Conservation (phyloP, 1,140 invertebrate genomes). For the Drosophila rufa region DNA sequence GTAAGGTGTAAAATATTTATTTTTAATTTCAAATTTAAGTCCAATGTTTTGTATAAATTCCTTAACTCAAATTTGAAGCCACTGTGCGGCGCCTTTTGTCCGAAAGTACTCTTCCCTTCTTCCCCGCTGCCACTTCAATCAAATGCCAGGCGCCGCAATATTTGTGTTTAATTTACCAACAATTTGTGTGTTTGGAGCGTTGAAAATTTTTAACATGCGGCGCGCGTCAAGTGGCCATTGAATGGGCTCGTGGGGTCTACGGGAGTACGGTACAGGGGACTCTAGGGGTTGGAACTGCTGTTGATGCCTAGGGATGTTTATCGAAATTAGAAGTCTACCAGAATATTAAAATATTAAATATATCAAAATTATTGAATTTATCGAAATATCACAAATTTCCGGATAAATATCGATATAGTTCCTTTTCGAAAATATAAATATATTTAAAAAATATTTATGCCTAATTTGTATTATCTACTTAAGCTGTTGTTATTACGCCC, state of each 20-base stretch:
- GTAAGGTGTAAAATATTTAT: too few species aligned
- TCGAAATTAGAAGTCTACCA: neutral
- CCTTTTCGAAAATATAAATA: too few species aligned
- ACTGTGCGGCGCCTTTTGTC: slow-evolving; percentile 43
- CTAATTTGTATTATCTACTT: too few species aligned
- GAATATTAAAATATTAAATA: neutral
- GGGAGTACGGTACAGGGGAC: neutral
- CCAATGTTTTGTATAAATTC: too few species aligned
- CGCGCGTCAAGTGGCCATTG: slow-evolving; percentile 59
- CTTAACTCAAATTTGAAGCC: too few species aligned
- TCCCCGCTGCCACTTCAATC: slow-evolving; percentile 46
- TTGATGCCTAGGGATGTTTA: neutral
- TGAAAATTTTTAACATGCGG: slow-evolving; percentile 63
- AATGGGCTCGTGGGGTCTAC: slow-evolving; percentile 24
- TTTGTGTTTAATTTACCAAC: slow-evolving; percentile 66
- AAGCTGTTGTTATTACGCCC: too few species aligned
- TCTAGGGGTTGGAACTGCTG: neutral
- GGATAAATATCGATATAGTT: too few species aligned
- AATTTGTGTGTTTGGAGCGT: slow-evolving; percentile 60
- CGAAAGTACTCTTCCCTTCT: slow-evolving; percentile 10
- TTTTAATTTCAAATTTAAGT: too few species aligned
- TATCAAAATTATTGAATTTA: neutral
- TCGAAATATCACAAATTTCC: neutral
- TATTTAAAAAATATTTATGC: too few species aligned
- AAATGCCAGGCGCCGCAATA: slow-evolving; percentile 63